phyloP scores from a whole-genome alignment of 2,797 vertebrate genomes.

The Pelochelys cantorii region DNA sequence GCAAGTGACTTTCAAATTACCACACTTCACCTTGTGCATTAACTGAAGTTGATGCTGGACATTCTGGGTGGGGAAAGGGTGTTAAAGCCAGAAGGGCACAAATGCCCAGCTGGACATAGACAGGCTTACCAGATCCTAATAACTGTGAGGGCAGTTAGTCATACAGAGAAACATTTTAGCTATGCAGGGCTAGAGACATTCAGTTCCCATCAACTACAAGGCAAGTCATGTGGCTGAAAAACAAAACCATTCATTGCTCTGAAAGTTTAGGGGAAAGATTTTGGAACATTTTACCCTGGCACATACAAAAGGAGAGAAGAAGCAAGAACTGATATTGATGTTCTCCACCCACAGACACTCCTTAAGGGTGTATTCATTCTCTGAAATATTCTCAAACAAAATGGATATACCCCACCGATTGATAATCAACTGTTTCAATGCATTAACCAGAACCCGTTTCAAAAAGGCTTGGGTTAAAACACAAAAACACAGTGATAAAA shows the following conservation, averaged over 20 bases:
- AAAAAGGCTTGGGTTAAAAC: conserved; percentile 54
- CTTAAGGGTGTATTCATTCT: neutral
- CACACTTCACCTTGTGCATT: conserved; percentile 14
- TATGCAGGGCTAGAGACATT: conserved; percentile 4
- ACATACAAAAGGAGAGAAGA: neutral
- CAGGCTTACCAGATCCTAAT: neutral
- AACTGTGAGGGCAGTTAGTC: conserved; percentile 20
- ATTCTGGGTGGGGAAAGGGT: neutral
- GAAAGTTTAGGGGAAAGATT: conserved; percentile 20
- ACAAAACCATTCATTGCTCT: neutral
- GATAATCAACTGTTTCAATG: neutral
- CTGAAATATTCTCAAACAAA: conserved; percentile 21
- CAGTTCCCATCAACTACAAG: conserved; percentile 22
- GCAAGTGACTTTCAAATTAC: conserved; percentile 14
- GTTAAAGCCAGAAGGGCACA: neutral
- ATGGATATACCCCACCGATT: neutral
- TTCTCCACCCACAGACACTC: neutral
- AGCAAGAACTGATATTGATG: neutral
- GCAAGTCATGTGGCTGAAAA: conserved; percentile 4
- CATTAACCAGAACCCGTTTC: conserved; percentile 54
- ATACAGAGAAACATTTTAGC: neutral
- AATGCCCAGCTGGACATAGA: neutral
- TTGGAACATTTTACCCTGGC: neutral
- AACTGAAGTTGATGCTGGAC: neutral
- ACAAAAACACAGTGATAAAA: conserved; percentile 49